Evolutionary conservation across 2,113 vertebrate genomes (phyloP).

Genomic region (Ardeotis arabs): DNA sequence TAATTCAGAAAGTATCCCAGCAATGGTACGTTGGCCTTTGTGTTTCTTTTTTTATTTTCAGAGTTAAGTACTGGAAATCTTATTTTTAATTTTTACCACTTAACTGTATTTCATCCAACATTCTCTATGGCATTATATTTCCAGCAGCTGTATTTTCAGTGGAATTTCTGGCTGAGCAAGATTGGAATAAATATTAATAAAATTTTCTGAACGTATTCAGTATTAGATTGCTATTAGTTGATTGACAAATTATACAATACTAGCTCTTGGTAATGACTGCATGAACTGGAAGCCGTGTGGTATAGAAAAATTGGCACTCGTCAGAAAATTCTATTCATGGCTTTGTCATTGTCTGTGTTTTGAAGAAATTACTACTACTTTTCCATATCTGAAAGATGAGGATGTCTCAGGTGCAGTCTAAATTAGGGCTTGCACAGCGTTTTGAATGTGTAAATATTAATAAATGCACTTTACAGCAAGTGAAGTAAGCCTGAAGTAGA

Average conservation of each 20-base stretch:
- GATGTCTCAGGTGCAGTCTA: not conserved
- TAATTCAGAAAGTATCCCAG: slow-evolving; percentile 73
- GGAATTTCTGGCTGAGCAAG: not conserved
- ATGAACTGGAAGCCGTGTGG: not conserved
- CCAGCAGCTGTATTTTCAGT: not conserved
- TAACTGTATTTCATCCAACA: not conserved
- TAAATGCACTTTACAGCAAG: not conserved
- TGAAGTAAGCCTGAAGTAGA: not conserved
- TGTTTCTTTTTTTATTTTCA: not conserved
- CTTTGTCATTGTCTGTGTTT: not conserved
- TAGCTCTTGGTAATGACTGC: not conserved
- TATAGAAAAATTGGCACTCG: not conserved
- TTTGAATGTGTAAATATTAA: not conserved
- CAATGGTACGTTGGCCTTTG: slow-evolving; percentile 65
- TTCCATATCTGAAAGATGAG: not conserved
- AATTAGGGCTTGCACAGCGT: not conserved
- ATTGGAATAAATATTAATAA: slow-evolving; percentile 7
- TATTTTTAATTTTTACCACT: not conserved
- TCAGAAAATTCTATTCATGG: not conserved
- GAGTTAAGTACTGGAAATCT: not conserved
- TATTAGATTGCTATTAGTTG: not conserved
- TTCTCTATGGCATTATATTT: not conserved
- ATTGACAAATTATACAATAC: not conserved
- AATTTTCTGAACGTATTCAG: not conserved
- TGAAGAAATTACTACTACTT: not conserved